Evolutionary conservation across 2,797 vertebrate species (phyloP).

Genomic region (Sebastes diaconus): DNA sequence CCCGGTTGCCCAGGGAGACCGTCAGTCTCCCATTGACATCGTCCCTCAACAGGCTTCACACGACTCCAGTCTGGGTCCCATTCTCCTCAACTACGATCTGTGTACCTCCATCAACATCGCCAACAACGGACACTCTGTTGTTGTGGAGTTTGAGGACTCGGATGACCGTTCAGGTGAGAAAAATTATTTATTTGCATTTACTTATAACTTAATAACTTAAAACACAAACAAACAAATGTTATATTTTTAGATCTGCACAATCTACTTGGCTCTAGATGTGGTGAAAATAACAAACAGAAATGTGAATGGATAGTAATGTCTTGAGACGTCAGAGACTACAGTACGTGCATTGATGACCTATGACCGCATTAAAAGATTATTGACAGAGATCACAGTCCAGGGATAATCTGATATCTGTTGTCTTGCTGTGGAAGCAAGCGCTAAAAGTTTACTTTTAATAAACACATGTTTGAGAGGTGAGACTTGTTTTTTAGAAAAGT

Average conservation of each 20-base stretch:
- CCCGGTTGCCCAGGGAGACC: constrained; percentile 89
- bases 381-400: constrained; percentile 25
- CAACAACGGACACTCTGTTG: constrained; percentile 95
- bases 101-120: constrained; percentile 89
- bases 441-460: constrained; percentile 21
- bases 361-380: not conserved
- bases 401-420: constrained; percentile 21
- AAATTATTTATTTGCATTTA: not conserved
- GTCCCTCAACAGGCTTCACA: constrained; percentile 83
- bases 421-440: constrained; percentile 8
- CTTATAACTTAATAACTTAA: not conserved
- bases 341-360: not conserved
- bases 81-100: constrained; percentile 87
- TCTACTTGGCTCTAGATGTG: not conserved
- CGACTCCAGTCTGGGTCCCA: constrained; percentile 84
- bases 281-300: not conserved
- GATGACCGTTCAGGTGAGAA: constrained; percentile 90
- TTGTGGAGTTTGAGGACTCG: constrained; percentile 92
- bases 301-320: not conserved
- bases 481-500: constrained; percentile 39
- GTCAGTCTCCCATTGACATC: constrained; percentile 96
- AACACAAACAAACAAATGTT: not conserved
- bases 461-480: constrained; percentile 16
- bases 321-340: not conserved
- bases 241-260: not conserved